Conservation (phyloP, 2,113 vertebrate genomes). For the Thamnaconus septentrionalis region DNA sequence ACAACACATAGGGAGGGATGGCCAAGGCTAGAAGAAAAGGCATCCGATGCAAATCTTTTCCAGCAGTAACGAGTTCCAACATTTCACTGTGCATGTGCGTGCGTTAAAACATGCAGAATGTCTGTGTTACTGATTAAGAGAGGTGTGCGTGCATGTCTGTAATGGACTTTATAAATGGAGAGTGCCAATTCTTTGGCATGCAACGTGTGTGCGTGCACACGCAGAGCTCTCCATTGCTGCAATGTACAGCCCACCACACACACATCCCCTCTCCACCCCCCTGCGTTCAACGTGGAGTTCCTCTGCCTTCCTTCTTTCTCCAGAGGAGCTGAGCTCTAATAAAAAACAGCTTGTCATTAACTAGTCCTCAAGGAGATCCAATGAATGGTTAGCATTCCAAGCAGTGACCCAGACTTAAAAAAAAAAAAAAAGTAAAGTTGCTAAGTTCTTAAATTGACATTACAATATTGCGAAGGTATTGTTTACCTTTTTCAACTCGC, state of each 20-base stretch:
- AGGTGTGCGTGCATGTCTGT: slow-evolving; percentile 25
- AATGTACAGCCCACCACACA: too few relatives aligned
- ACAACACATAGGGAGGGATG: slow-evolving; percentile 37
- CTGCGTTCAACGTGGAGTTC: slow-evolving; percentile 35
- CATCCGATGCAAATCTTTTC: slow-evolving; percentile 49
- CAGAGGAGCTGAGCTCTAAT: slow-evolving; percentile 57
- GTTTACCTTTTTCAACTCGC: slow-evolving; percentile 30
- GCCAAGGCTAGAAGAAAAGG: slow-evolving; percentile 36
- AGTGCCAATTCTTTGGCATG: slow-evolving; percentile 39
- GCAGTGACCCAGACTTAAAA: slow-evolving; percentile 49
- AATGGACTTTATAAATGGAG: neutral
- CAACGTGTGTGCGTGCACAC: slow-evolving; percentile 11
- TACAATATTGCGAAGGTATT: slow-evolving; percentile 35
- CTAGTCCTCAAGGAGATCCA: slow-evolving; percentile 38
- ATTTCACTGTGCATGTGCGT: slow-evolving; percentile 29
- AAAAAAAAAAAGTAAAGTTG: slow-evolving; percentile 22
- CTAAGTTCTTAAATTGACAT: slow-evolving; percentile 47
- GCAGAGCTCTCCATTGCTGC: too few relatives aligned
- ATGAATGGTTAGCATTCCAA: slow-evolving; percentile 54
- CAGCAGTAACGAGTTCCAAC: slow-evolving; percentile 43
- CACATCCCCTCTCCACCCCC: slow-evolving; percentile 5
- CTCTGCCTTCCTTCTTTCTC: slow-evolving; percentile 38
- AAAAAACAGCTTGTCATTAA: slow-evolving; percentile 68
- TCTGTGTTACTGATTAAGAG: slow-evolving; percentile 42
- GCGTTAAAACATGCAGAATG: slow-evolving; percentile 38